Conservation (phyloP, 2,113 vertebrate genomes). For the Oreotragus oreotragus region DNA sequence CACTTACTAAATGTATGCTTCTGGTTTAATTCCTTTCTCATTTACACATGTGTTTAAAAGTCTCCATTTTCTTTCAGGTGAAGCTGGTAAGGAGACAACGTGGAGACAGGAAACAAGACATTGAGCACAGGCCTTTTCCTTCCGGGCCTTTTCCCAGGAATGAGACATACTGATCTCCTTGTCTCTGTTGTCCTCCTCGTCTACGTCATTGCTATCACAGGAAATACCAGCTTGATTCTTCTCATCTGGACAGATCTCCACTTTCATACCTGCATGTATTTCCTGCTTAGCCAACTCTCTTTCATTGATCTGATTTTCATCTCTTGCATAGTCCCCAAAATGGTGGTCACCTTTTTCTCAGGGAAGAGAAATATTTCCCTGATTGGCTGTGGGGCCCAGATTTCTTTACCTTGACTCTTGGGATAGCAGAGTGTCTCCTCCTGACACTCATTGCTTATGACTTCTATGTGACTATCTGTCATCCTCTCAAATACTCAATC, state of each 20-base stretch:
- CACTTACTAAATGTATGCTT: neutral
- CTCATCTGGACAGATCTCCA: neutral
- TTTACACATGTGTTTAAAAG: neutral
- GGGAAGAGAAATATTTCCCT: neutral
- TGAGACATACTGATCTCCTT: neutral
- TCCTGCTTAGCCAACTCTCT: constrained; percentile 44
- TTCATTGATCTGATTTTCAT: constrained; percentile 27
- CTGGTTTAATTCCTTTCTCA: neutral
- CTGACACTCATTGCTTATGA: constrained; percentile 45
- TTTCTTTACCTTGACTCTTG: constrained; percentile 16
- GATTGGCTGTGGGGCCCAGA: neutral
- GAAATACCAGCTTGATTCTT: constrained; percentile 6
- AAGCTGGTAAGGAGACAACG: neutral
- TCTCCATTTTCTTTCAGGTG: neutral
- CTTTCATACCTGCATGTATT: constrained; percentile 43
- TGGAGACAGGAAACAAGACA: constrained; percentile 7
- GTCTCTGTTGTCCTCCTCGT: neutral
- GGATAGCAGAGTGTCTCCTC: constrained; percentile 3
- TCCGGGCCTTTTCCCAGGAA: constrained; percentile 24
- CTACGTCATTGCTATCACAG: neutral
- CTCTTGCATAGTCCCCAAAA: constrained; percentile 26
- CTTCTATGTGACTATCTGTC: neutral
- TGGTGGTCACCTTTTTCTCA: constrained; percentile 21
- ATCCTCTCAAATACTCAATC: neutral
- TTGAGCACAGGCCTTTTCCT: constrained; percentile 16